Evolutionary conservation across 1,140 invertebrate species (phyloP), one percentile per base, ranked within the genome.

Genomic region (Leptinotarsa lineolata): DNA sequence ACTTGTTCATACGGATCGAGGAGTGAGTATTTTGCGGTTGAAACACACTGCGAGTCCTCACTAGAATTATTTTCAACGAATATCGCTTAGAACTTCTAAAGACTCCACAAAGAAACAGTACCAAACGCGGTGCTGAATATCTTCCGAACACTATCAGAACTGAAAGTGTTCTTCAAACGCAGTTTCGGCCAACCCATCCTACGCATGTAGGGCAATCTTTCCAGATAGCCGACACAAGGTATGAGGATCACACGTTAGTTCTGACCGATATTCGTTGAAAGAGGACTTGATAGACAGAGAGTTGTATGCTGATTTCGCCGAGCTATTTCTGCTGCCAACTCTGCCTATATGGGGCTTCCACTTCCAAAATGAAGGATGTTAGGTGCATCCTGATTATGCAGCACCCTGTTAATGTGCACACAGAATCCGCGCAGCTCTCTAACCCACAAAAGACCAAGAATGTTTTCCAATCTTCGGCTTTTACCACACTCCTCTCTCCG

Each of bases 321-420:
- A 54, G 48, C 16, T 15, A 18, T 16, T n/a, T 18, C 48, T 5
- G 1, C 48, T 54, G 15, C 4, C 48, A 54, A 18, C 48, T 16
- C 1, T 16, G 48, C 48, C n/a, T 54, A 18, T 54, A 18, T 54
- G 8, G 48, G 6, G 15, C n/a, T 54, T 54, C n/a, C n/a, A 54
- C 48, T 54, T 54, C 48, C 2, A 54, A 54, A 54, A 16, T 54
- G 15, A 54, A 54, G 48, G 48, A 54, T 54, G 15, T 54, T 54
- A 54, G 48, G 48, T 54, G 48, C 48, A 54, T 54, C 48, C 48
- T 54, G 48, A 54, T 54, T 18, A n/a, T 54, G 48, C 48, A 54
- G n/a, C 48, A 54, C 48, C 48, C 48, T 54, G 1, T 18, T 1
- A 13, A 54, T 54, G 48, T 54, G 48, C 48, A 15, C 48, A 54